phyloP scores from a whole-genome alignment of 2,888 invertebrate species.

The Clepsis dumicolana region DNA sequence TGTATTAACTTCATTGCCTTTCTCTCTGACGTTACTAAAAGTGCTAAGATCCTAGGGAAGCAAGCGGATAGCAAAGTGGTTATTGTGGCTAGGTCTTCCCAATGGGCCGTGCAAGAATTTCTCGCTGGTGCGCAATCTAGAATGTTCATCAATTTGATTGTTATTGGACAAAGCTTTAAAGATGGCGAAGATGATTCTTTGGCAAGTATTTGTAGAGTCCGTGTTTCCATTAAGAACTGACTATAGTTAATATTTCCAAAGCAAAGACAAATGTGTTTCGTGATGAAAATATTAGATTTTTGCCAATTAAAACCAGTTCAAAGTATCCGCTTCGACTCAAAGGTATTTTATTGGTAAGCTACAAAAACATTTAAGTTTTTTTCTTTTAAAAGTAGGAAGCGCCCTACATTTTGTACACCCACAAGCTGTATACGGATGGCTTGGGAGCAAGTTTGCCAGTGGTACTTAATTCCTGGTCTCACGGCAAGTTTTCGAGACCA shows the following conservation, averaged over 20 bases:
- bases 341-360: too few species aligned
- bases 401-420: constrained; percentile 91
- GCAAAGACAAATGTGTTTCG: too few species aligned
- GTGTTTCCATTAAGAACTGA: too few species aligned
- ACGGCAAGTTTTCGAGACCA: constrained; percentile 87
- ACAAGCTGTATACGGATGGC: constrained; percentile 90
- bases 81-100: constrained; percentile 89
- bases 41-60: constrained; percentile 86
- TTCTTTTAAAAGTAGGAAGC: constrained; percentile 81
- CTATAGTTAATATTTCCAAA: too few species aligned
- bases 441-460: constrained; percentile 89
- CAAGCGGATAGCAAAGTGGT: constrained; percentile 88
- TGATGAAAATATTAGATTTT: too few species aligned
- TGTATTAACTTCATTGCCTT: constrained; percentile 90
- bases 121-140: constrained; percentile 87
- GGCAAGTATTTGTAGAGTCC: constrained; percentile 60
- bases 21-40: constrained; percentile 87
- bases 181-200: constrained; percentile 72
- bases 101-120: constrained; percentile 92
- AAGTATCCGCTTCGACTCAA: too few species aligned
- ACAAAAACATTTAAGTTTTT: not conserved
- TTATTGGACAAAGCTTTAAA: constrained; percentile 89
- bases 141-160: constrained; percentile 89
- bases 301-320: too few species aligned
- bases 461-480: constrained; percentile 90